Evolutionary conservation across 1,140 invertebrate species (phyloP), one percentile per base, ranked within the genome.

Genomic region (Bombus sylvicola): DNA sequence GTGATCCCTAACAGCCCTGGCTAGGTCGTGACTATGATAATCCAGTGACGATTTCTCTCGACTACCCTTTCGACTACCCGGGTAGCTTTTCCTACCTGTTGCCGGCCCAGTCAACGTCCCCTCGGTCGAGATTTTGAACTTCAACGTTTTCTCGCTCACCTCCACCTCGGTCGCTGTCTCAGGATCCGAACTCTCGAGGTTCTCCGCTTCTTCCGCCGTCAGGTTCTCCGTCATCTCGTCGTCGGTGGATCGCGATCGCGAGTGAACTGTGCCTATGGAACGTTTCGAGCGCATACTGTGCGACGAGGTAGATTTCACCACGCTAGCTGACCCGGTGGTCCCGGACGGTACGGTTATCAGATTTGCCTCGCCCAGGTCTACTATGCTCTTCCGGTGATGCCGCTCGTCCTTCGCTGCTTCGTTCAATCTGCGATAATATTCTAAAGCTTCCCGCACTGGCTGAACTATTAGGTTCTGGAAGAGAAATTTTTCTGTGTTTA

Each of bases 91-190:
- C 1, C 96, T 91, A 3, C 96, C 96, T 28, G 92, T 91, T 13
- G 77, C 86, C 47, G 90, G 22, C 47, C 87, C 69, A 80, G 93
- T 91, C 18, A 94, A 74, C 15, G 93, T 94, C 78, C 96, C 96
- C 91, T 97, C 97, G 1, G 97, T 97, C 22, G 97, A 97, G 83
- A 97, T 97, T 91, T 97, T 97, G 88, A 97, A 97, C 90, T 97
- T 97, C 1, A 97, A 95, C 3, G 97, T 96, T 91, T 97, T 97
- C 90, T 98, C 97, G 75, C 97, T 97, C 75, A 97, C 96, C 89
- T 97, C 97, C 3, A 97, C 97, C 93, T 98, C 97, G 28, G 97
- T 97, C 15, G 97, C 97, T 4, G 97, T 97, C 90, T 97, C 97
- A 1, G 96, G 96, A 86, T 97, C 97, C 2, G 97, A 97, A 87